A percentile compares a stretch with the other conserved stretches of the same genome.
Evolutionary conservation across 2,888 invertebrate genomes (phyloP).

Genomic region (Cryptops parisi): DNA sequence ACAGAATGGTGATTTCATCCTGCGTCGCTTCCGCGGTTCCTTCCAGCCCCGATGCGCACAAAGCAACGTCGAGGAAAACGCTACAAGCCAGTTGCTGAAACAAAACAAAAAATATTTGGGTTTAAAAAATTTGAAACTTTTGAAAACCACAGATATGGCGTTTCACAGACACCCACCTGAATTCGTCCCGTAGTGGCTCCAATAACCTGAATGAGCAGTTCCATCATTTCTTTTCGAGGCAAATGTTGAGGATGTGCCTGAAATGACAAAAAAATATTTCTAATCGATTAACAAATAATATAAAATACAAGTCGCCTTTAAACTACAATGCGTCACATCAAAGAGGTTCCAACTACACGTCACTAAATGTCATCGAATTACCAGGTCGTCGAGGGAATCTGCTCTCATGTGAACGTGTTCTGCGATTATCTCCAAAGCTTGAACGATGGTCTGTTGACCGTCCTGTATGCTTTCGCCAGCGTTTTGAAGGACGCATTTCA

Average conservation of each 20-base stretch:
- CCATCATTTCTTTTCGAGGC: conserved; percentile 67
- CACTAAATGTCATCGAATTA: not conserved
- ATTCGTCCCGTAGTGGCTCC: conserved; percentile 28
- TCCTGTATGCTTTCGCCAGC: conserved; percentile 8
- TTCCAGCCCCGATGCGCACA: conserved; percentile 51
- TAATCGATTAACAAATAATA: not conserved
- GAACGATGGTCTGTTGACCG: conserved; percentile 24
- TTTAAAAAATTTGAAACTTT: not conserved
- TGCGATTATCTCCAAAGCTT: conserved; percentile 28
- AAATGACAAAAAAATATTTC: not conserved
- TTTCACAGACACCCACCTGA: conserved; percentile 7
- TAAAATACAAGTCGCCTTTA: not conserved
- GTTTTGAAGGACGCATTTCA: conserved; percentile 33
- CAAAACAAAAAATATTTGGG: not conserved
- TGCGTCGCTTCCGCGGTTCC: conserved; percentile 46
- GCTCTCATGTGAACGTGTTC: conserved; percentile 53
- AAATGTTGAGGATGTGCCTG: conserved; percentile 56
- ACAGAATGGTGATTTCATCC: conserved; percentile 59
- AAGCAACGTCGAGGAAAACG: conserved; percentile 65
- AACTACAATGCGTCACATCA: not conserved
- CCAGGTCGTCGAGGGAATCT: conserved; percentile 37
- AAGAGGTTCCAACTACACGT: not conserved
- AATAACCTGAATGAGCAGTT: conserved; percentile 60
- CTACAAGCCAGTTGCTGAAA: conserved; percentile 54
- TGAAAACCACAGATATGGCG: not conserved